phyloP scores from a whole-genome alignment of 1,140 invertebrate species.

The Bombus pascuorum region DNA sequence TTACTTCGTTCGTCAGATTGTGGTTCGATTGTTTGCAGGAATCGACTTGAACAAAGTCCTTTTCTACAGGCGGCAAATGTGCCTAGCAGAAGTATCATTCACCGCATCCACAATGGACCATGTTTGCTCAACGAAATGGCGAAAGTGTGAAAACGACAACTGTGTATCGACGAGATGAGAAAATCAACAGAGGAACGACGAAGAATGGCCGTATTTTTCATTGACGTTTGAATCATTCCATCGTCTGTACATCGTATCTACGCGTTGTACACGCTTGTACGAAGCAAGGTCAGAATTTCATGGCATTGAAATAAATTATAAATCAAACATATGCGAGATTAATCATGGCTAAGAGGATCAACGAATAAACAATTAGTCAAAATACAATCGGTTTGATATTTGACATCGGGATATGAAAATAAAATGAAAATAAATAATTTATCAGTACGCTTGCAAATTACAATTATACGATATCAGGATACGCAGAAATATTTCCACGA shows the following conservation, averaged over 20 bases:
- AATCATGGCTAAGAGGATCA: too few relatives aligned
- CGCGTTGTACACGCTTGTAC: too few relatives aligned
- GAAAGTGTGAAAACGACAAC: slow-evolving; percentile 78
- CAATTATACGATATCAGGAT: too few relatives aligned
- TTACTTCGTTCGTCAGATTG: not conserved
- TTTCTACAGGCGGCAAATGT: slow-evolving; percentile 34
- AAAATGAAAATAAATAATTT: not conserved
- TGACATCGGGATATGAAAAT: not conserved
- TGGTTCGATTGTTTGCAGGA: not conserved
- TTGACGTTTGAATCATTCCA: slow-evolving; percentile 28
- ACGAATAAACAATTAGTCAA: not conserved
- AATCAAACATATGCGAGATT: too few relatives aligned
- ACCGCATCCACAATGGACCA: slow-evolving; percentile 59
- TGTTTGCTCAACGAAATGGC: slow-evolving; percentile 67
- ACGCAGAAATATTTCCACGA: not conserved
- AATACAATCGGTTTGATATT: not conserved
- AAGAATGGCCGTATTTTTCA: slow-evolving; percentile 60
- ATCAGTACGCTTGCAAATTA: too few relatives aligned
- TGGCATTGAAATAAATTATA: too few relatives aligned
- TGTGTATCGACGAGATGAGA: slow-evolving; percentile 66
- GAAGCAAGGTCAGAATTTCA: too few relatives aligned
- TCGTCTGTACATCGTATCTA: not conserved
- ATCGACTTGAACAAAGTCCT: slow-evolving; percentile 4
- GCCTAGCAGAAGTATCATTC: slow-evolving; percentile 58
- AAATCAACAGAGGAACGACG: slow-evolving; percentile 35